Conservation (phyloP, 2,113 vertebrate genomes). For the Otolemur garnettii region DNA sequence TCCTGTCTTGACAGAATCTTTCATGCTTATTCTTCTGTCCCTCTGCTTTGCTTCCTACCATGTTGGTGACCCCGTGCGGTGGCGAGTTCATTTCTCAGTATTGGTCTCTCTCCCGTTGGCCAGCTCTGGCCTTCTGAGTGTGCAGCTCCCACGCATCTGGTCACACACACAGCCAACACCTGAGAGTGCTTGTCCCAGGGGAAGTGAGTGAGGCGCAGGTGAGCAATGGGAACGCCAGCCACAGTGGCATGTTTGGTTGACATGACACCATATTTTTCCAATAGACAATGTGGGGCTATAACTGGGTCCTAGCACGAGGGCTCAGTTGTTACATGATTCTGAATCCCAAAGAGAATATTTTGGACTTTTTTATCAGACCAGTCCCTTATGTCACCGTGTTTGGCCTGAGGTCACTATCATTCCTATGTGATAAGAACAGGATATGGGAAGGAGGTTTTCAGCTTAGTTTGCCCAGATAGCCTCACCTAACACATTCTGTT, state of each 20-base stretch:
- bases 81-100: accelerated
- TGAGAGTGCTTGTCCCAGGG: neutral
- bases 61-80: accelerated
- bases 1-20: neutral
- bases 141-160: accelerated
- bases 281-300: neutral
- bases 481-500: neutral
- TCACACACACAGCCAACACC: accelerated
- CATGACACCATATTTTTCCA: neutral
- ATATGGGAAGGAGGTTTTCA: neutral
- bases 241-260: neutral
- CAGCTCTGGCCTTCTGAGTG: neutral
- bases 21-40: neutral
- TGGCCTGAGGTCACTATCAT: no score
- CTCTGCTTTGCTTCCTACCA: neutral
- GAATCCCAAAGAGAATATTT: neutral
- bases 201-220: no score
- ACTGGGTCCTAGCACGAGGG: no score
- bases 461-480: neutral
- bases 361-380: no score
- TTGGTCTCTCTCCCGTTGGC: no score
- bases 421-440: neutral
- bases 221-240: accelerated
- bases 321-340: neutral
- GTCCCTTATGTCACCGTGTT: no score